Percentiles rank a stretch among this genome's conserved stretches.
phyloP scores from a whole-genome alignment of 2,888 invertebrate genomes.

The Microplitis deprimator region DNA sequence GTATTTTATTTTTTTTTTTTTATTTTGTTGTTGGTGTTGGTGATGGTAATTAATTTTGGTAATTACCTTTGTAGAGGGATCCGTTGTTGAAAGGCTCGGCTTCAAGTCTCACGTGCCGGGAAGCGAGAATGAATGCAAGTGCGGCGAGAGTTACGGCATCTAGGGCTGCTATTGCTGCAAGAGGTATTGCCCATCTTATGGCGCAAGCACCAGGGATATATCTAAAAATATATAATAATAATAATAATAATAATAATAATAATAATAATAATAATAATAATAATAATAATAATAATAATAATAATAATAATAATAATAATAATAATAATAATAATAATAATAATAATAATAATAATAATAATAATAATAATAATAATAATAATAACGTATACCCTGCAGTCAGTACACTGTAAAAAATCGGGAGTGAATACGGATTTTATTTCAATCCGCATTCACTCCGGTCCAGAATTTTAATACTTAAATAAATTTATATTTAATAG shows the following conservation, averaged over 20 bases:
- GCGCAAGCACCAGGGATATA: conserved; percentile 85
- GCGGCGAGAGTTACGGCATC: conserved; percentile 90
- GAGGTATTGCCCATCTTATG: conserved; percentile 93
- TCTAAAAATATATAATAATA: conserved; percentile 49
- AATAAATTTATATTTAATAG: too few relatives aligned
- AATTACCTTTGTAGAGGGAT: conserved; percentile 77
- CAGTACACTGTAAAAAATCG: neutral
- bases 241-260: neutral
- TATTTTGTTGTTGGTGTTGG: too few relatives aligned
- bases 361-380: neutral
- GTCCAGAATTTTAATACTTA: too few relatives aligned
- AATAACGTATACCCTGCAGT: neutral
- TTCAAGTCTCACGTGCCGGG: conserved; percentile 88
- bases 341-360: neutral
- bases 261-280: neutral
- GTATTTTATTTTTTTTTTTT: neutral
- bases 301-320: neutral
- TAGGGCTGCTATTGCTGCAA: conserved; percentile 90
- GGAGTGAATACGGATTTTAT: too few relatives aligned
- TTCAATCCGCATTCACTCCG: too few relatives aligned
- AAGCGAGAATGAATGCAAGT: conserved; percentile 93
- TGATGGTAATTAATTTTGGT: too few relatives aligned
- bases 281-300: neutral
- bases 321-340: neutral
- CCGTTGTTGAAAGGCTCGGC: conserved; percentile 82